These are phyloP conservation scores for Ranitomeya imitator DNA, from an alignment of 2,113 vertebrate genomes.

Conservation along the genomic window DNA sequence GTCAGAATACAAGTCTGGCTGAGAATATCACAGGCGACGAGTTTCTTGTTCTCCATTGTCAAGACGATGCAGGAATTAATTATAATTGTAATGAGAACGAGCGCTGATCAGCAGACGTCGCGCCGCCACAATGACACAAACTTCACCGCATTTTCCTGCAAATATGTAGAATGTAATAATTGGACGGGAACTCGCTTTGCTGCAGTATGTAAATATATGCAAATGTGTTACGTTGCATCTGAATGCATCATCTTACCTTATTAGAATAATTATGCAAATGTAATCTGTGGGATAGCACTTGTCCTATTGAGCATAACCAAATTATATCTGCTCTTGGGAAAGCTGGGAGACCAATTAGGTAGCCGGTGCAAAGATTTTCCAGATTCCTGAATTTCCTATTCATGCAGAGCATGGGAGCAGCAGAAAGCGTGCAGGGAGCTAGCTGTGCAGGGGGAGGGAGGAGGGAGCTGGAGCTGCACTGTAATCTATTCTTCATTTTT, in stretches of 20 bases:
- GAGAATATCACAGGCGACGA: background rate
- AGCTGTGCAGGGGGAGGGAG: too few species aligned
- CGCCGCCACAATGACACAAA: background rate
- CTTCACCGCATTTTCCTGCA: background rate
- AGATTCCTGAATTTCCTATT: too few species aligned
- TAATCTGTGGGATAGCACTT: background rate
- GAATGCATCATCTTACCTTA: constrained; percentile 39
- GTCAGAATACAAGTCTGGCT: background rate
- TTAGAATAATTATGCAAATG: background rate
- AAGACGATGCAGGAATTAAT: background rate
- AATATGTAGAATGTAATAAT: background rate
- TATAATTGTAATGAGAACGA: constrained; percentile 1
- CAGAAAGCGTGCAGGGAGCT: too few species aligned
- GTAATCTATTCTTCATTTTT: too few species aligned
- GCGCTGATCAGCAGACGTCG: background rate
- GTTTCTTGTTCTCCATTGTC: constrained; percentile 12
- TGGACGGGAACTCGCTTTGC: background rate
- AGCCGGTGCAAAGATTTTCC: too few species aligned
- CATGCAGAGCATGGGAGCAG: too few species aligned
- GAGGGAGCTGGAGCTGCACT: too few species aligned
- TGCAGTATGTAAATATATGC: background rate
- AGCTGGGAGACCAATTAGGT: background rate
- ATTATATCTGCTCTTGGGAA: background rate
- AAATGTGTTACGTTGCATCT: background rate
- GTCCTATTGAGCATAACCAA: too few species aligned